Evolutionary conservation across 2,113 vertebrate species (phyloP), one percentile per base, ranked within the genome.

Genomic region (Hippocampus barbouri): DNA sequence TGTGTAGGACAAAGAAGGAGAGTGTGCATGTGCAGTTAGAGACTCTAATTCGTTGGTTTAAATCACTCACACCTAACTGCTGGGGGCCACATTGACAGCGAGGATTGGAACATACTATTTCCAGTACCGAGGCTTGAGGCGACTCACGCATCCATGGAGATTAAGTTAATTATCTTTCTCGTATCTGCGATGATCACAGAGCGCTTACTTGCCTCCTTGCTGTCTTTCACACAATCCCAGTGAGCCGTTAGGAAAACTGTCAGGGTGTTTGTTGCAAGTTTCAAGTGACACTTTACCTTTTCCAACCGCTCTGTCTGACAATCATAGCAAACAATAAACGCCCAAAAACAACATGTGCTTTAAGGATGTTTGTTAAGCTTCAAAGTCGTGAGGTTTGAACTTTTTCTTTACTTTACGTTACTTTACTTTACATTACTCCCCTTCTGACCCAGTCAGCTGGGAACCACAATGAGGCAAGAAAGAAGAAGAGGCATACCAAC

Each of bases 151-250:
- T 81, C 88, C 79, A 54, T 73, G 57, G 84, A 87, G 85, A 81
- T 78, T 85, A 57, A 77, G 68, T 79, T 89, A 88, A 90, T 90
- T 87, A 87, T 90, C 83, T 87, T 69, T 67, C 61, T 74, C 59
- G 72, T 81, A 78, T 80, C 87, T 81, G 82, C 70, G 4, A 34
- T 61, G 18, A 68, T 77, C 69, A 70, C 73, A 75, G 25, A 38
- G 56, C 60, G 61, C 59, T 56, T 8, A 21, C 21, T 69, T 59
- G 54, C 62, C 15, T 21, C 43, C 64, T 43, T 18, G 41, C n/a
- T 66, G 64, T 68, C 47, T 40, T 51, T 73, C 53, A 30, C 59
- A 18, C 5, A 23, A 34, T 67, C 61, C 21, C 23, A 62, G 4
- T 40, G 53, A 83, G 79, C 63, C 69, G 69, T 72, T 61, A 69